A percentile compares a stretch with the other conserved stretches of the same genome.
These are phyloP conservation scores for Boleophthalmus pectinirostris DNA, from an alignment of 2,113 vertebrate species.

Conservation along the genomic window DNA sequence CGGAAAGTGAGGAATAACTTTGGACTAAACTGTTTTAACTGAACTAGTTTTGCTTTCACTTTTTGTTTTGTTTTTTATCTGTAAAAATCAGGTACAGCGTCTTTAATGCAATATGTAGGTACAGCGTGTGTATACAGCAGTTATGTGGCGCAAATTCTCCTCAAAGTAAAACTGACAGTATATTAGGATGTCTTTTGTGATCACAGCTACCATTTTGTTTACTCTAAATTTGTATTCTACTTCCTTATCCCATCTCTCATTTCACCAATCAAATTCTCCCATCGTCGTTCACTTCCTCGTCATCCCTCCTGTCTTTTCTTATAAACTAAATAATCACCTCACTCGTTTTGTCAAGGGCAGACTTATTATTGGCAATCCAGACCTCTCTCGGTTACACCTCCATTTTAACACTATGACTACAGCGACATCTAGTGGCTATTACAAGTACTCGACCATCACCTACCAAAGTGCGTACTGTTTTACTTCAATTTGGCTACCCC, in stretches of 20 bases:
- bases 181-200: background rate
- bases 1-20: too few species aligned
- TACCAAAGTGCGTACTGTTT: constrained; percentile 72
- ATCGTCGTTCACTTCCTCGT: constrained; percentile 63
- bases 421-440: constrained; percentile 70
- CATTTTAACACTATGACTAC: constrained; percentile 52
- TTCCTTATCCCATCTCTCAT: constrained; percentile 42
- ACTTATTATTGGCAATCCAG: constrained; percentile 15
- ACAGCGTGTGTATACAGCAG: background rate
- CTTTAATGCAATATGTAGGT: background rate
- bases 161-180: background rate
- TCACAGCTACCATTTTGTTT: background rate
- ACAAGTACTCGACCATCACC: constrained; percentile 34
- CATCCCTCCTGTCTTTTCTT: constrained; percentile 27
- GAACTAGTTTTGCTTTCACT: too few species aligned
- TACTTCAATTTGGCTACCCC: constrained; percentile 26
- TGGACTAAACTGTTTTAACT: too few species aligned
- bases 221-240: constrained; percentile 29
- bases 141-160: background rate
- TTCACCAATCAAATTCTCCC: constrained; percentile 39
- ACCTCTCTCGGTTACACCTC: constrained; percentile 27
- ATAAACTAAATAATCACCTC: constrained; percentile 35
- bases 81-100: too few species aligned
- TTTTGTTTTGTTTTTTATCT: too few species aligned
- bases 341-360: constrained; percentile 16